Percentiles rank a stretch among this genome's conserved stretches.
These are phyloP conservation scores for Oxyruncus cristatus DNA, from an alignment of 2,113 vertebrate species.

Conservation along the genomic window DNA sequence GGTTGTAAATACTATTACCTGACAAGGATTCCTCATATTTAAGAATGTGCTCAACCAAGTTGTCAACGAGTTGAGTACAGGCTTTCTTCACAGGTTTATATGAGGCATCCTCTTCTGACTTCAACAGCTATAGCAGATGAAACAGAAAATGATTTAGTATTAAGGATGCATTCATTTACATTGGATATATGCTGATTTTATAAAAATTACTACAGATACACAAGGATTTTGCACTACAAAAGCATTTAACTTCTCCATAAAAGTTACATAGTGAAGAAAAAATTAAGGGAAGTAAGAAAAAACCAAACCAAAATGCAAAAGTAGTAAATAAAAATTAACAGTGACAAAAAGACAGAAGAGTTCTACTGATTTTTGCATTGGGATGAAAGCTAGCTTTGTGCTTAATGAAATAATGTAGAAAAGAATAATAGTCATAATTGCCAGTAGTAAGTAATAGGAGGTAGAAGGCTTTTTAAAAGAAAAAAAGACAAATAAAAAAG, in stretches of 20 bases:
- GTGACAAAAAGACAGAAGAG: not conserved
- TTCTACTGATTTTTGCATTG: not conserved
- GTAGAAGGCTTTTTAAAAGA: not conserved
- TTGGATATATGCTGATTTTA: not conserved
- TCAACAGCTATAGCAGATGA: constrained; percentile 82
- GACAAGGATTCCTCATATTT: constrained; percentile 96
- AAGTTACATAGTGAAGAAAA: not conserved
- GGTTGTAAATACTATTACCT: constrained; percentile 75
- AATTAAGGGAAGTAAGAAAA: not conserved
- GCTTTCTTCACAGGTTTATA: constrained; percentile 97
- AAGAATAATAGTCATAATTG: not conserved
- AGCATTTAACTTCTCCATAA: not conserved
- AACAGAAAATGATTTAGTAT: not conserved
- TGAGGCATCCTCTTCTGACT: constrained; percentile 93
- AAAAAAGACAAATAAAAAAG: not conserved
- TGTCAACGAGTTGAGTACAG: constrained; percentile 96
- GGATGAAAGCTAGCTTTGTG: not conserved
- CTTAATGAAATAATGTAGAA: not conserved
- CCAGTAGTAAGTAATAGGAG: not conserved
- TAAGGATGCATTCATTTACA: not conserved
- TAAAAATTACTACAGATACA: not conserved
- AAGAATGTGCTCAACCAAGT: constrained; percentile 95
- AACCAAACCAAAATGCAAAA: not conserved
- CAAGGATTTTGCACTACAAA: not conserved
- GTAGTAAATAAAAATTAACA: not conserved